Evolutionary conservation across 1,140 invertebrate species (phyloP).

Genomic region (Odontomachus brunneus): DNA sequence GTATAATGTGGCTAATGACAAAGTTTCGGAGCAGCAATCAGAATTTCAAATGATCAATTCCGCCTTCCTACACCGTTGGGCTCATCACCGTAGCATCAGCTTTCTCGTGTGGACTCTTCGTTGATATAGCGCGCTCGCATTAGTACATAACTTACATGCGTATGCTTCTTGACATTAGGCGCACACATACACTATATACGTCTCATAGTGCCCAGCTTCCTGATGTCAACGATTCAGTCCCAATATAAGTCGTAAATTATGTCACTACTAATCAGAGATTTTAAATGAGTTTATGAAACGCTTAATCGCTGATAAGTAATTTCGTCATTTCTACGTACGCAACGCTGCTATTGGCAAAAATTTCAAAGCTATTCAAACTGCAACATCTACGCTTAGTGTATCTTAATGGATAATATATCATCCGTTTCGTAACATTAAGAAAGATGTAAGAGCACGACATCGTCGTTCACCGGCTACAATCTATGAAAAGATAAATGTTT

Average conservation of each 20-base stretch:
- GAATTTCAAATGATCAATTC: slow-evolving; percentile 44
- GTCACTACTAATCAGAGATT: neutral
- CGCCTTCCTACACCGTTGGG: slow-evolving; percentile 60
- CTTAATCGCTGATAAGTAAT: neutral
- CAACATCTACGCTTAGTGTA: neutral
- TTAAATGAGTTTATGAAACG: neutral
- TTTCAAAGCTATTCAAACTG: neutral
- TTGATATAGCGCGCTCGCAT: slow-evolving; percentile 11
- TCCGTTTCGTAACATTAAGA: neutral
- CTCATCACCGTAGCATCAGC: slow-evolving; percentile 60
- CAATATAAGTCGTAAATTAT: neutral
- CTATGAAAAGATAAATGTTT: neutral
- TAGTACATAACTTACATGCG: slow-evolving; percentile 45
- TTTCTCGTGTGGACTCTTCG: slow-evolving; percentile 66
- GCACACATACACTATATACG: neutral
- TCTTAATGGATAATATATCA: neutral
- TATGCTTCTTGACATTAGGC: slow-evolving; percentile 6
- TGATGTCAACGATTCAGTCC: neutral
- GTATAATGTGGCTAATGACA: slow-evolving; percentile 11
- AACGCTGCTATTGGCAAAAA: neutral
- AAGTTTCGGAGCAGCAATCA: neutral
- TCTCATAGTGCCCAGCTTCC: neutral
- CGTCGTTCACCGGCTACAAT: neutral
- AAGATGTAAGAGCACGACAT: neutral
- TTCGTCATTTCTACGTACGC: neutral